Percentiles rank a stretch among this genome's conserved stretches.
Evolutionary conservation across 1,140 invertebrate genomes (phyloP).

Genomic region (Lepidotrigona ventralis): DNA sequence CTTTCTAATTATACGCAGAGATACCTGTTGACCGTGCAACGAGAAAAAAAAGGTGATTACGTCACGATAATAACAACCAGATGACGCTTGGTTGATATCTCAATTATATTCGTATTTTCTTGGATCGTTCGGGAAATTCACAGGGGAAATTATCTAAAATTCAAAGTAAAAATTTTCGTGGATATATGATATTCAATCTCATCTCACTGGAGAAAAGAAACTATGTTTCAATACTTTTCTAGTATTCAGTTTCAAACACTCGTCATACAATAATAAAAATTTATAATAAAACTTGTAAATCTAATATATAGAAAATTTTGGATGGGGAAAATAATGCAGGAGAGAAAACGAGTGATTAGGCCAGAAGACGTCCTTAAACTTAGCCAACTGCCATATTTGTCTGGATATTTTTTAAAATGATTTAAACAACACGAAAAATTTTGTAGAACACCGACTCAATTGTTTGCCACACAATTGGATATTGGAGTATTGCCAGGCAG

Average conservation of each 20-base stretch:
- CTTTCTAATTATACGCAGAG: neutral
- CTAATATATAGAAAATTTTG: neutral
- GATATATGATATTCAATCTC: too few species aligned
- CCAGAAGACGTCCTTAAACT: conserved; percentile 24
- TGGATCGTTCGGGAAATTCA: neutral
- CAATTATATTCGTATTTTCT: neutral
- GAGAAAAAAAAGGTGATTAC: neutral
- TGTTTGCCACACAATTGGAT: conserved; percentile 4
- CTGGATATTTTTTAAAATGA: conserved; percentile 26
- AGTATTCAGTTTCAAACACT: too few species aligned
- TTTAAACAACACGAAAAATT: neutral
- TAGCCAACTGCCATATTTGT: conserved; percentile 14
- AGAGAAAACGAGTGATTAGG: too few species aligned
- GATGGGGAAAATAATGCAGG: too few species aligned
- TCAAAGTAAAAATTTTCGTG: too few species aligned
- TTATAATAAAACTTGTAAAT: too few species aligned
- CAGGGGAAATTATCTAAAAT: too few species aligned
- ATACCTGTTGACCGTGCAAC: neutral
- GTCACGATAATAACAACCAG: conserved; percentile 12
- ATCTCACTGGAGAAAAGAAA: too few species aligned
- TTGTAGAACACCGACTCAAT: conserved; percentile 41
- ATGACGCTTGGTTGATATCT: neutral
- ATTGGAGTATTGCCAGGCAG: neutral
- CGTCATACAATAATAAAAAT: too few species aligned
- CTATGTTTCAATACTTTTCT: too few species aligned